Percentiles rank a stretch among this genome's conserved stretches.
These are phyloP conservation scores for Prorops nasuta DNA, from an alignment of 1,140 invertebrate genomes.

Conservation along the genomic window DNA sequence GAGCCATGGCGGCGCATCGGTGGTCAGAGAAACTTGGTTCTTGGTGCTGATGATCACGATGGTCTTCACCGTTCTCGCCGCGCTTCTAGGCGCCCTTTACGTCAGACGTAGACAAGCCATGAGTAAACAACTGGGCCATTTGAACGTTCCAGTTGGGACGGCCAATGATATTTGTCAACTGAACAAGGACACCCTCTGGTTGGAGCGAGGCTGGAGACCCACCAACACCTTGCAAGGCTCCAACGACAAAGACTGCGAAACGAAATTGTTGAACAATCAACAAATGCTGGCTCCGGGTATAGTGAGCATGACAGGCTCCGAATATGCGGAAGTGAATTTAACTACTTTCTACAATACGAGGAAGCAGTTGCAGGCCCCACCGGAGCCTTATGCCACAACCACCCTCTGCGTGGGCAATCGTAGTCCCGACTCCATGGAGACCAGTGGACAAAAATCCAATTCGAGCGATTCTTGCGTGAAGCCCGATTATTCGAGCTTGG, in stretches of 20 bases:
- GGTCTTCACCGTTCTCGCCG: conserved; percentile 65
- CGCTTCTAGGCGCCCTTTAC: conserved; percentile 65
- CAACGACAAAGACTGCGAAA: conserved; percentile 66
- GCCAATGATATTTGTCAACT: conserved; percentile 62
- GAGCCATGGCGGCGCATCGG: conserved; percentile 49
- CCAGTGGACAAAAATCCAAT: conserved; percentile 53
- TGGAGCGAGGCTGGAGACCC: conserved; percentile 72
- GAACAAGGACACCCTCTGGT: conserved; percentile 73
- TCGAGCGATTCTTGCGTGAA: conserved; percentile 57
- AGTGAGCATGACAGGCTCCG: conserved; percentile 60
- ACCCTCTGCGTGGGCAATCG: conserved; percentile 62
- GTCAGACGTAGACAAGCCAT: conserved; percentile 63
- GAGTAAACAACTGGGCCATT: conserved; percentile 64
- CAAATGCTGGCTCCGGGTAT: conserved; percentile 54
- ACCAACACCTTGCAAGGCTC: conserved; percentile 54
- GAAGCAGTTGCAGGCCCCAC: conserved; percentile 68
- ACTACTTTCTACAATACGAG: conserved; percentile 78
- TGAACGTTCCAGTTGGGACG: conserved; percentile 66
- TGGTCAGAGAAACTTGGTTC: conserved; percentile 74
- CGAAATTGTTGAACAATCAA: conserved; percentile 64
- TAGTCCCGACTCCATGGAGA: conserved; percentile 55
- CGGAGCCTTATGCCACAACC: conserved; percentile 79
- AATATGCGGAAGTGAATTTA: conserved; percentile 78
- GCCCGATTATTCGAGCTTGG: conserved; percentile 55
- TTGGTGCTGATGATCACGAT: conserved; percentile 69